Base-by-base conservation (phyloP, 2,888 invertebrate genomes). In the Invenusta paracnida region DNA sequence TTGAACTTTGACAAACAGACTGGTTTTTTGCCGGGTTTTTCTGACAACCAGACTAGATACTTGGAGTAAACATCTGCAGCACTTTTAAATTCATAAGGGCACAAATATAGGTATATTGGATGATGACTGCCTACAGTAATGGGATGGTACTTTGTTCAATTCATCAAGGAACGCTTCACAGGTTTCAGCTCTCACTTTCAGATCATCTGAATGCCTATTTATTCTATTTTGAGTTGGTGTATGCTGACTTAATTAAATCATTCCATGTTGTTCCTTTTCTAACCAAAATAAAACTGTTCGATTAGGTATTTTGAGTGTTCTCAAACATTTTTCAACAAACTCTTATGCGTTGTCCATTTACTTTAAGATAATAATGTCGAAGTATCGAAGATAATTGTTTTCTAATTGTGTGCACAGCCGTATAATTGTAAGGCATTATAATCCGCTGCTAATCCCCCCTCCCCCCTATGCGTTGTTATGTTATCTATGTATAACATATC, bases 101-200 rank as follows among this genome's bases (percentile, higher is more conserved):
- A 79, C 23, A 79, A 27, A 27, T 79, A 79, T 11, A 27, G 2
- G 2, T 79, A 11, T 5, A 2, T n/a, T 2, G 29, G 5, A 1
- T 2, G 23, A n/a, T n/a, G n/a, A n/a, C 31, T 29, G 30, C 29
- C 82, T 82, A 25, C 82, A 82, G 27, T 82, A 82, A 82, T 82
- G 82, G 1, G 82, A 82, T 17, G 31, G 82, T 1, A 82, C 82
- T 30, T 82, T 82, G 23, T 82, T 29, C 82, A 82, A 82, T 28
- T 82, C 25, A 82, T 82, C 29, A 2, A 82, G 13, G 31, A 5
- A 82, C 2, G 82, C 2, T 29, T 30, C 25, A 2, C 25, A 11
- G 2, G 27, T 29, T 2, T 13, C 82, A 5, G 5, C 27, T 27
- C 82, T 2, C 29, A 29, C 2, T 17, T 28, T 82, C 2, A 29